These are phyloP conservation scores for Strigops habroptila DNA, from an alignment of 2,113 vertebrate species.

Conservation along the genomic window DNA sequence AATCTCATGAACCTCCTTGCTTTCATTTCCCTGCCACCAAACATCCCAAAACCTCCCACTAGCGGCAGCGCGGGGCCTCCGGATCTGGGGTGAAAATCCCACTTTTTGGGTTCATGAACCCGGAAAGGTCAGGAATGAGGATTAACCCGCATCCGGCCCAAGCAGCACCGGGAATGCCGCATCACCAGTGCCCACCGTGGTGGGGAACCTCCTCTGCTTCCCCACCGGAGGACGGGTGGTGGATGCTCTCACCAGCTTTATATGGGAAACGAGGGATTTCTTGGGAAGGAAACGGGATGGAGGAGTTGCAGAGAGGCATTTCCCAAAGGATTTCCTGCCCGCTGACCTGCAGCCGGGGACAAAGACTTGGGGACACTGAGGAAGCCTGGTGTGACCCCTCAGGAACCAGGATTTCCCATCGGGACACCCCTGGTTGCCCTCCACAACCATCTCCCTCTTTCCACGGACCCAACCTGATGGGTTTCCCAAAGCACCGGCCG, in stretches of 20 bases:
- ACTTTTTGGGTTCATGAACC: not conserved
- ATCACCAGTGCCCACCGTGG: not conserved
- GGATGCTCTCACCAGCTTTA: not conserved
- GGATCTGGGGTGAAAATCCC: not conserved
- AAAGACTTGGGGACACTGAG: not conserved
- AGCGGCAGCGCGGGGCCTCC: no score
- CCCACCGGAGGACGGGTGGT: not conserved
- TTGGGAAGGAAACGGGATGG: not conserved
- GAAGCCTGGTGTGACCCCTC: rapidly evolving
- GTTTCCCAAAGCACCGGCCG: rapidly evolving
- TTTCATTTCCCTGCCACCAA: not conserved
- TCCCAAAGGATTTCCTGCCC: not conserved
- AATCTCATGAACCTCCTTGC: not conserved
- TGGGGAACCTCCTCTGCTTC: not conserved
- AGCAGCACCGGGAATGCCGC: not conserved
- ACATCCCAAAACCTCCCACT: not conserved
- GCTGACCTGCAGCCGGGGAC: rapidly evolving
- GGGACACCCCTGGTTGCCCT: not conserved
- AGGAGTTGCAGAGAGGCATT: not conserved
- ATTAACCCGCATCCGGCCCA: not conserved
- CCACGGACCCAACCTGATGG: rapidly evolving
- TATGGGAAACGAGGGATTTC: not conserved
- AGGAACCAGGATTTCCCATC: rapidly evolving
- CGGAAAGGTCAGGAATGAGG: not conserved
- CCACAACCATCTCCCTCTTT: not conserved